Percentiles rank a stretch among this genome's conserved stretches.
Evolutionary conservation across 2,113 vertebrate species (phyloP).

Genomic region (Malurus melanocephalus): DNA sequence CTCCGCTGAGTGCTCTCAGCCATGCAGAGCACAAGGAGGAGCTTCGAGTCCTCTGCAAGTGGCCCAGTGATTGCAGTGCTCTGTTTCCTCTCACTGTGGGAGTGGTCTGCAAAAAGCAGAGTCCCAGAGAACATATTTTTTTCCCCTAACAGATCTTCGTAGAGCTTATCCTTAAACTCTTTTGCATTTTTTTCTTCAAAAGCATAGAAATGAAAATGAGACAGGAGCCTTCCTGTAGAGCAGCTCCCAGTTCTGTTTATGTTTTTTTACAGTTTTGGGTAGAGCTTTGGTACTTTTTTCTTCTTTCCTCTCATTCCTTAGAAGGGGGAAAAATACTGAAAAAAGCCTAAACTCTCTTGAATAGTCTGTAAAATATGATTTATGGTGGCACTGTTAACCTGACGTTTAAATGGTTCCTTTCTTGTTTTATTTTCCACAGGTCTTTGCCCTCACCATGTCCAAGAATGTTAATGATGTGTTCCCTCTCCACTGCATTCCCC

Average conservation of each 20-base stretch:
- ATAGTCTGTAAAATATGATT: neutral
- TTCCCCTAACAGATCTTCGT: neutral
- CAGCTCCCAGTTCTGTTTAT: neutral
- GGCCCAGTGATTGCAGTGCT: neutral
- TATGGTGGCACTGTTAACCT: neutral
- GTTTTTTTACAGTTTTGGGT: neutral
- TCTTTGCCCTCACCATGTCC: conserved; percentile 33
- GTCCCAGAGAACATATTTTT: neutral
- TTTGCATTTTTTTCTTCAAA: neutral
- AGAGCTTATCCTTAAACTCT: neutral
- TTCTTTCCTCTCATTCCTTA: neutral
- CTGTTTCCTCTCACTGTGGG: neutral
- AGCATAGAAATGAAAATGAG: neutral
- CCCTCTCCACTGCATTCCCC: conserved; percentile 31
- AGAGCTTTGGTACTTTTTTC: neutral
- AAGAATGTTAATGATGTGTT: conserved; percentile 48
- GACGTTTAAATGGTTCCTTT: neutral
- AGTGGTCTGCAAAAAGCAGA: neutral
- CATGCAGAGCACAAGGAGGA: neutral
- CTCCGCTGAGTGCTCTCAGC: neutral
- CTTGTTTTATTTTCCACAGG: conserved; percentile 36
- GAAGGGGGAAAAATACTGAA: neutral
- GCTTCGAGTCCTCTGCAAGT: neutral
- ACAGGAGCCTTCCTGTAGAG: neutral
- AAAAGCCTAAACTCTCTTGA: neutral